A percentile compares a stretch with the other conserved stretches of the same genome.
Evolutionary conservation across 2,113 vertebrate genomes (phyloP).

Genomic region (Quiscalus mexicanus): DNA sequence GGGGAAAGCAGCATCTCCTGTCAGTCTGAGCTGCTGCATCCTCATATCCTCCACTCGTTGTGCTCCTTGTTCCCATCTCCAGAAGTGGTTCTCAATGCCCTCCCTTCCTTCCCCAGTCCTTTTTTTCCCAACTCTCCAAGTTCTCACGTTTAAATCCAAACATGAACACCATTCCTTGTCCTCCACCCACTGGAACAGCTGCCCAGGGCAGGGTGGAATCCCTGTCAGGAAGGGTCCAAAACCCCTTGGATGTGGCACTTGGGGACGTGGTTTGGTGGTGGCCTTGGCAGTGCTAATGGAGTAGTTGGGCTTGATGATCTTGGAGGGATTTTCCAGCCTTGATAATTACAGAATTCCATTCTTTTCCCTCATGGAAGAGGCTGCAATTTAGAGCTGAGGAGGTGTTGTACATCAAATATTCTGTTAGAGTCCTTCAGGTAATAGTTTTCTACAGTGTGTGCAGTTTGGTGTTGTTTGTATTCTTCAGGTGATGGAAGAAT

Average conservation of each 20-base stretch:
- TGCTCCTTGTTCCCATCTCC: neutral
- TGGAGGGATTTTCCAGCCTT: neutral
- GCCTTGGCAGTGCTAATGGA: neutral
- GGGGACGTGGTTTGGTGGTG: neutral
- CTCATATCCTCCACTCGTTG: accelerated
- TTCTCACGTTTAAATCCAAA: neutral
- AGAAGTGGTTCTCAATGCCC: neutral
- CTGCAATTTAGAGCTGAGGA: neutral
- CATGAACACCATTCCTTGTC: neutral
- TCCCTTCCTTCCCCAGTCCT: neutral
- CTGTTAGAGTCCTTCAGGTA: neutral
- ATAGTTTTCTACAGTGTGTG: neutral
- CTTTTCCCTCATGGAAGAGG: neutral
- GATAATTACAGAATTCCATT: neutral
- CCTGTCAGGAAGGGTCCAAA: neutral
- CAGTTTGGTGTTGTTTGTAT: neutral
- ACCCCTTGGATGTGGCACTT: neutral
- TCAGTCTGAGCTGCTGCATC: neutral
- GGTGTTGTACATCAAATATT: neutral
- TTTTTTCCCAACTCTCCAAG: neutral
- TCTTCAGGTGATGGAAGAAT: neutral
- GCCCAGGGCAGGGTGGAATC: neutral
- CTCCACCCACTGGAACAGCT: neutral
- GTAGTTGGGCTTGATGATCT: neutral
- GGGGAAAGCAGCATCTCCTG: neutral